A percentile compares a stretch with the other conserved stretches of the same genome.
These are phyloP conservation scores for Panthera leo DNA, from an alignment of 2,113 vertebrate genomes.

Conservation along the genomic window DNA sequence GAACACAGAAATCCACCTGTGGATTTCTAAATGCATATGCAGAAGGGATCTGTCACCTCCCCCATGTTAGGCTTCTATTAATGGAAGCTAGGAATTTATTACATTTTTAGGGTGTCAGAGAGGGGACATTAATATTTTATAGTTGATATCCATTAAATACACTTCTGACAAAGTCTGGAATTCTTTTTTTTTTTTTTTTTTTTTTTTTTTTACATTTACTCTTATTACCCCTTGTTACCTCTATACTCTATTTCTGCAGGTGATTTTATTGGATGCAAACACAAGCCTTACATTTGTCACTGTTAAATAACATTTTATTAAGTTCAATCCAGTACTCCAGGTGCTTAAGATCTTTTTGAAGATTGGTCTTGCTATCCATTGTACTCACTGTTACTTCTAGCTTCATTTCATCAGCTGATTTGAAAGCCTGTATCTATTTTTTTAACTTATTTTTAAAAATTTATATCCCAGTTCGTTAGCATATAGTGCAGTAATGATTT, in stretches of 20 bases:
- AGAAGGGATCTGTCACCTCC: not conserved
- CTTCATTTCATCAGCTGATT: not conserved
- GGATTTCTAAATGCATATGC: not conserved
- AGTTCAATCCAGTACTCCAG: not conserved
- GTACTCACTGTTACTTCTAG: not conserved
- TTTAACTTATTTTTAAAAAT: too few relatives aligned
- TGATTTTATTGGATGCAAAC: not conserved
- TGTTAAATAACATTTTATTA: conserved; percentile 11
- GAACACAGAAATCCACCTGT: not conserved
- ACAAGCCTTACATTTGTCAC: not conserved
- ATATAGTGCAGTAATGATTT: too few relatives aligned
- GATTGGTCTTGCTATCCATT: not conserved
- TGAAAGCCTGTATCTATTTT: not conserved
- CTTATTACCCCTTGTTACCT: not conserved
- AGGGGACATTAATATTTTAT: not conserved
- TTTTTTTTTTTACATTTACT: not conserved
- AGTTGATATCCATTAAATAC: conserved; percentile 4
- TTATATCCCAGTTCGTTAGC: too few relatives aligned
- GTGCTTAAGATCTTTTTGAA: not conserved
- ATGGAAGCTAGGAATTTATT: not conserved
- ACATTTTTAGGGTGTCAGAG: not conserved
- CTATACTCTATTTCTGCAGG: not conserved
- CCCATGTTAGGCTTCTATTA: not conserved
- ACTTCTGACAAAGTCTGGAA: not conserved
- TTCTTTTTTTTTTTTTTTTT: not conserved